Percentiles rank a stretch among this genome's conserved stretches.
phyloP scores from a whole-genome alignment of 2,113 vertebrate species.

The Mobula hypostoma region DNA sequence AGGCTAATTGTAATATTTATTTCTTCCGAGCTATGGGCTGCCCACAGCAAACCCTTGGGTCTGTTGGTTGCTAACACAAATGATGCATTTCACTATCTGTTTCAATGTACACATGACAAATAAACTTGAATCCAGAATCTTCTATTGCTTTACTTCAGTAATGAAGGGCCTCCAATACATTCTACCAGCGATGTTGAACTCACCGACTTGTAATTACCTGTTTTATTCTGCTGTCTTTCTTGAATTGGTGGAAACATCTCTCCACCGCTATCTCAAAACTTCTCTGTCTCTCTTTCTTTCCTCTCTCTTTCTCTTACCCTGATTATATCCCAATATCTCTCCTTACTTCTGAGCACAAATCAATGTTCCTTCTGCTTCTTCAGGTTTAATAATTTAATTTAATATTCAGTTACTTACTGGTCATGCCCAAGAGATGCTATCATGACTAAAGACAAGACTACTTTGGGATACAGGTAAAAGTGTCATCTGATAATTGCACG shows the following conservation, averaged over 20 bases:
- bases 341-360: not conserved
- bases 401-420: not conserved
- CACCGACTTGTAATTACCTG: too few relatives aligned
- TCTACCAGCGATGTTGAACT: too few relatives aligned
- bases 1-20: not conserved
- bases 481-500: not conserved
- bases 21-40: not conserved
- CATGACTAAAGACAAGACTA: not conserved
- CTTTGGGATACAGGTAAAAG: not conserved
- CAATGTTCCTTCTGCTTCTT: not conserved
- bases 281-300: not conserved
- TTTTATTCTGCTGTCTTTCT: too few relatives aligned
- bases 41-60: too few relatives aligned
- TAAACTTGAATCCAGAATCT: too few relatives aligned
- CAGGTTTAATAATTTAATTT: not conserved
- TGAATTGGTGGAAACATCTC: not conserved
- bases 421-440: not conserved
- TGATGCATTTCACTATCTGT: too few relatives aligned
- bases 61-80: too few relatives aligned
- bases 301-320: not conserved
- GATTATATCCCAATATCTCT: too few relatives aligned
- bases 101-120: too few relatives aligned
- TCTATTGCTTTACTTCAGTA: not conserved
- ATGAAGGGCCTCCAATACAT: not conserved
- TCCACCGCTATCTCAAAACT: not conserved